These are phyloP conservation scores for Drosophila nr. perissopoda DNA, from an alignment of 2,888 invertebrate species.

Conservation along the genomic window DNA sequence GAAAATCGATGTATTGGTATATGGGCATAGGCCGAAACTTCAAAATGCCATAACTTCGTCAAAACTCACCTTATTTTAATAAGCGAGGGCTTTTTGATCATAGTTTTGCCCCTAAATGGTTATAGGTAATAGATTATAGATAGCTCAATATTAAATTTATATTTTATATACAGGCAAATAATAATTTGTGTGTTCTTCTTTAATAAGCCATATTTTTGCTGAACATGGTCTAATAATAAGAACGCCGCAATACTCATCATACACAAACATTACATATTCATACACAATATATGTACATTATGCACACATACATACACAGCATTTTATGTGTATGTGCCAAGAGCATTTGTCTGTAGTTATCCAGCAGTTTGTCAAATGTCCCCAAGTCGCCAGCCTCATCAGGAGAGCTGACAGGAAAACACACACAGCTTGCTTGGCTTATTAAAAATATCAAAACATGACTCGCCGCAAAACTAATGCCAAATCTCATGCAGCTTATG, in stretches of 20 bases:
- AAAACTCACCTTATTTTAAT: too few species aligned
- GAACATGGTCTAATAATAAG: constrained; percentile 19
- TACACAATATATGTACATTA: neutral
- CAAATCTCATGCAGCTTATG: constrained; percentile 56
- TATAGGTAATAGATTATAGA: neutral
- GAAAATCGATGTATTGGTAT: too few species aligned
- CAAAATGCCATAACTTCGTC: too few species aligned
- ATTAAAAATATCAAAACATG: constrained; percentile 52
- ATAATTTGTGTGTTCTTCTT: constrained; percentile 6
- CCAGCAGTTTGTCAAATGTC: constrained; percentile 66
- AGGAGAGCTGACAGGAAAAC: constrained; percentile 33
- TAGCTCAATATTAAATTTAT: neutral
- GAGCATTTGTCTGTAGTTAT: constrained; percentile 40
- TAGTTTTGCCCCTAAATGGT: too few species aligned
- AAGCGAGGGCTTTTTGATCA: too few species aligned
- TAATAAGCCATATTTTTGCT: constrained; percentile 26
- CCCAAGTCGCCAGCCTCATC: constrained; percentile 34
- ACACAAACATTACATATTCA: constrained; percentile 13
- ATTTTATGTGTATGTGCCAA: constrained; percentile 9
- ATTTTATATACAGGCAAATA: neutral
- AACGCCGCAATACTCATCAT: constrained; percentile 31
- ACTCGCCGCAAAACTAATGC: constrained; percentile 66
- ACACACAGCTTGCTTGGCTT: constrained; percentile 16
- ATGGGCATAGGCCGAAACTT: too few species aligned
- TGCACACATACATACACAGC: neutral